These are phyloP conservation scores for Hymenopus coronatus DNA, from an alignment of 2,888 invertebrate genomes.

Conservation along the genomic window DNA sequence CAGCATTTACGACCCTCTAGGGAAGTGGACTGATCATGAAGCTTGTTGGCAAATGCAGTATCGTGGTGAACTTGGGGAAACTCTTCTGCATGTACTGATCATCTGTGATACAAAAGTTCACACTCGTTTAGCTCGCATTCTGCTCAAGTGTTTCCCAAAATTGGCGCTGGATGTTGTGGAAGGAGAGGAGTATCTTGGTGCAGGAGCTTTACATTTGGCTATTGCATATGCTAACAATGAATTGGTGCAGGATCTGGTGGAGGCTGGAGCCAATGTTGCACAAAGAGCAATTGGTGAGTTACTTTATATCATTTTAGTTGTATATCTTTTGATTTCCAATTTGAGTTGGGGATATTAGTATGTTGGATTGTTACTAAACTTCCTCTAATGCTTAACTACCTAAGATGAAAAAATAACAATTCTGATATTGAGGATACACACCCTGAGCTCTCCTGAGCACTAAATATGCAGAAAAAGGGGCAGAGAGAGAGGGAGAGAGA, in stretches of 20 bases:
- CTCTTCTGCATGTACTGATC: constrained; percentile 88
- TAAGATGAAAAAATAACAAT: too few species aligned
- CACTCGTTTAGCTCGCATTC: constrained; percentile 79
- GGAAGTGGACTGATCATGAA: constrained; percentile 85
- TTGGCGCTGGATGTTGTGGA: constrained; percentile 92
- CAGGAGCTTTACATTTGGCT: constrained; percentile 91
- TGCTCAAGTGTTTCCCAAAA: constrained; percentile 88
- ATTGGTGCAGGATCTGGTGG: constrained; percentile 87
- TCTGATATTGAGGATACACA: too few species aligned
- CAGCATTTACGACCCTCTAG: constrained; percentile 80
- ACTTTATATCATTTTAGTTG: neutral
- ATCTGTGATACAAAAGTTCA: constrained; percentile 89
- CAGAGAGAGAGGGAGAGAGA: too few species aligned
- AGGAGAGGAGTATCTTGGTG: constrained; percentile 95
- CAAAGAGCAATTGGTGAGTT: constrained; percentile 83
- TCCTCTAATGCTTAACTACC: too few species aligned
- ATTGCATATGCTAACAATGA: constrained; percentile 97
- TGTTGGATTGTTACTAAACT: too few species aligned
- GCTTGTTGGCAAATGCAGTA: constrained; percentile 98
- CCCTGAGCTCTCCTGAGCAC: too few species aligned
- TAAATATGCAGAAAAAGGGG: too few species aligned
- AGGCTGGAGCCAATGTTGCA: constrained; percentile 87
- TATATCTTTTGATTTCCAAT: too few species aligned
- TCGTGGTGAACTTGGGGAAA: constrained; percentile 93
- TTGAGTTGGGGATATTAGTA: too few species aligned